Evolutionary conservation across 2,113 vertebrate genomes (phyloP).

Genomic region (Etheostoma cragini): DNA sequence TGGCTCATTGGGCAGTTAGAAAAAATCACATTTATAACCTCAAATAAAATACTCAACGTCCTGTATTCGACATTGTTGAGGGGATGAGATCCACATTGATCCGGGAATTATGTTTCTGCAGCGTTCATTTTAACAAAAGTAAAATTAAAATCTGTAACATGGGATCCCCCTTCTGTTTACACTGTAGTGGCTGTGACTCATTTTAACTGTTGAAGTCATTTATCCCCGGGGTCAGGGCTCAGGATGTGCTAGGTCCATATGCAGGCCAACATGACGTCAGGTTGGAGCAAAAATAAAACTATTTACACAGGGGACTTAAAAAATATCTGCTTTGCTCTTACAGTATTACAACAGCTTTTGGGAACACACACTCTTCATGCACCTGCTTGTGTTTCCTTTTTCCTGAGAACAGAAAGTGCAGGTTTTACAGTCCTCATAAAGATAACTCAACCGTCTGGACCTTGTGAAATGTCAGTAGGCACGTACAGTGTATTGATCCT

Average conservation of each 20-base stretch:
- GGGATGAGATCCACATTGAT: not conserved
- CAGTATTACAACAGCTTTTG: not conserved
- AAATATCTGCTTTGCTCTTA: not conserved
- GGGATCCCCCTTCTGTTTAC: not conserved
- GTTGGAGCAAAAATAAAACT: conserved; percentile 8
- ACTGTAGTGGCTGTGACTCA: not conserved
- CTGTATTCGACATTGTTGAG: not conserved
- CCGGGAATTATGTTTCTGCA: not conserved
- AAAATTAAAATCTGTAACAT: not conserved
- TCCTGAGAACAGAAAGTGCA: conserved; percentile 33
- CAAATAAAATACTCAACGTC: not conserved
- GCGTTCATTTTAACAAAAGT: not conserved
- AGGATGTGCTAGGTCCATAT: not conserved
- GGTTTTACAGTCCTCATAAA: conserved; percentile 62
- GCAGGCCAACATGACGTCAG: not conserved
- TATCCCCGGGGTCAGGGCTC: conserved; percentile 2
- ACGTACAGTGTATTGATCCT: conserved; percentile 11
- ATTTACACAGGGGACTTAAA: not conserved
- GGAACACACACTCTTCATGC: not conserved
- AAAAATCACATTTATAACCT: not conserved
- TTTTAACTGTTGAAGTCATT: not conserved
- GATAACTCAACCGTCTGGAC: conserved; percentile 21
- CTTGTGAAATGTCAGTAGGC: conserved; percentile 6
- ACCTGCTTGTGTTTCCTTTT: not conserved
- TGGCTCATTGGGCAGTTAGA: not conserved